Percentiles rank a stretch among this genome's conserved stretches.
Conservation (phyloP, 2,888 invertebrate species). For the Nipponacmea schrenckii region DNA sequence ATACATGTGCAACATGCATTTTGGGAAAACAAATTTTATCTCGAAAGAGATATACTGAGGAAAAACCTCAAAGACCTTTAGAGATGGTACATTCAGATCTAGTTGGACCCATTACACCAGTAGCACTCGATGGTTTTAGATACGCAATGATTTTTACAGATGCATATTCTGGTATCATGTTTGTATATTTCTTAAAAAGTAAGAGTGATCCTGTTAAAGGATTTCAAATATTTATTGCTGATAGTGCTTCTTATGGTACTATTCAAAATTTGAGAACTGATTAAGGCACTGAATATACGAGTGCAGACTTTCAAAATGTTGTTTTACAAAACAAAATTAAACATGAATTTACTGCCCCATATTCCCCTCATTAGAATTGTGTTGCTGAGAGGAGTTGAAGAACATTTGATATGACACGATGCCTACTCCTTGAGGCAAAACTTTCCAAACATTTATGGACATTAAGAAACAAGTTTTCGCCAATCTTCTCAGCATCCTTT, state of each 20-base stretch:
- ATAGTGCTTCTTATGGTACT: slow-evolving; percentile 12
- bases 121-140: slow-evolving; percentile 24
- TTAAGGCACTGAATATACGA: slow-evolving; percentile 8
- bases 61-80: too few relatives aligned
- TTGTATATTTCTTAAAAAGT: slow-evolving; percentile 10
- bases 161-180: slow-evolving; percentile 22
- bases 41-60: too few relatives aligned
- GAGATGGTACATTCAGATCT: slow-evolving; percentile 25
- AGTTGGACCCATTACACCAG: slow-evolving; percentile 27
- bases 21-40: too few relatives aligned
- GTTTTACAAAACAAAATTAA: slow-evolving; percentile 3
- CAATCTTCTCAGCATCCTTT: too few relatives aligned
- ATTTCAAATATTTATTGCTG: slow-evolving; percentile 22
- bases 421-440: background rate
- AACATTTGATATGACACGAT: slow-evolving; percentile 19
- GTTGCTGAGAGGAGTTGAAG: slow-evolving; percentile 21
- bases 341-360: slow-evolving; percentile 18
- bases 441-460: too few relatives aligned
- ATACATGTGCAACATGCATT: slow-evolving; percentile 24
- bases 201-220: slow-evolving; percentile 23
- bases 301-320: too few relatives aligned
- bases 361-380: slow-evolving; percentile 26
- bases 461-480: too few relatives aligned
- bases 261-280: slow-evolving; percentile 4
- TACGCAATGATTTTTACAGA: slow-evolving; percentile 27